A percentile compares a stretch with the other conserved stretches of the same genome.
These are phyloP conservation scores for Orthonevra nobilis DNA, from an alignment of 2,888 invertebrate genomes.

Conservation along the genomic window DNA sequence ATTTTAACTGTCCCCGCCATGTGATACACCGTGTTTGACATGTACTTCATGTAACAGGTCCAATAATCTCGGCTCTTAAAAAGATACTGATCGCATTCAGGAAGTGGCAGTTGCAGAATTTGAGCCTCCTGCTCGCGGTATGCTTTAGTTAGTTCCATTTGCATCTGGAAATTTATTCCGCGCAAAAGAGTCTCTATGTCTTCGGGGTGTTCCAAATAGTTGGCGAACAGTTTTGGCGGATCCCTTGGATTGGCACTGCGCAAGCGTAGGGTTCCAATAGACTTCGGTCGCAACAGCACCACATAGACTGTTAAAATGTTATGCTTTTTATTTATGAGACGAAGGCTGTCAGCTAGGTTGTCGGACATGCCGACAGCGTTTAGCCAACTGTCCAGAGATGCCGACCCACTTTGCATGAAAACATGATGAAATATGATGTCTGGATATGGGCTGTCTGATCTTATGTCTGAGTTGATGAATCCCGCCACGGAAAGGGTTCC, in stretches of 20 bases:
- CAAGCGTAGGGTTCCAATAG: slow-evolving; percentile 80
- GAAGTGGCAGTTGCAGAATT: slow-evolving; percentile 71
- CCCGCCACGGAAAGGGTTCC: slow-evolving; percentile 80
- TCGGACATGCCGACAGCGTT: slow-evolving; percentile 35
- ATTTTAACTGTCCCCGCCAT: slow-evolving; percentile 86
- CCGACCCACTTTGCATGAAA: slow-evolving; percentile 76
- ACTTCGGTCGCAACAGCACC: slow-evolving; percentile 76
- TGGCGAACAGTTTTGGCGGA: slow-evolving; percentile 82
- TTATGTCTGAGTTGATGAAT: slow-evolving; percentile 82
- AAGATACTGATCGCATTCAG: slow-evolving; percentile 72
- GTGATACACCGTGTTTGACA: slow-evolving; percentile 85
- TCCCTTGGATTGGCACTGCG: slow-evolving; percentile 80
- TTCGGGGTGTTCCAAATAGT: slow-evolving; percentile 81
- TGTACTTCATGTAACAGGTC: slow-evolving; percentile 84
- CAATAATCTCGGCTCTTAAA: slow-evolving; percentile 81
- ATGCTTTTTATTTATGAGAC: slow-evolving; percentile 4
- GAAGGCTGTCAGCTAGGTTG: slow-evolving; percentile 34
- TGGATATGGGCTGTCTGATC: slow-evolving; percentile 81
- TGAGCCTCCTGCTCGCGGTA: slow-evolving; percentile 77
- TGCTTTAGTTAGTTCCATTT: slow-evolving; percentile 79
- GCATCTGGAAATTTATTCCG: slow-evolving; percentile 75
- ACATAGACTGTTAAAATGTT: slow-evolving; percentile 68
- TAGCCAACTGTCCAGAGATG: slow-evolving; percentile 51
- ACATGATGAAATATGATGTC: slow-evolving; percentile 82
- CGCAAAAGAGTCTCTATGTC: slow-evolving; percentile 77